Conservation (phyloP, 2,113 vertebrate species). For the Axis porcinus region DNA sequence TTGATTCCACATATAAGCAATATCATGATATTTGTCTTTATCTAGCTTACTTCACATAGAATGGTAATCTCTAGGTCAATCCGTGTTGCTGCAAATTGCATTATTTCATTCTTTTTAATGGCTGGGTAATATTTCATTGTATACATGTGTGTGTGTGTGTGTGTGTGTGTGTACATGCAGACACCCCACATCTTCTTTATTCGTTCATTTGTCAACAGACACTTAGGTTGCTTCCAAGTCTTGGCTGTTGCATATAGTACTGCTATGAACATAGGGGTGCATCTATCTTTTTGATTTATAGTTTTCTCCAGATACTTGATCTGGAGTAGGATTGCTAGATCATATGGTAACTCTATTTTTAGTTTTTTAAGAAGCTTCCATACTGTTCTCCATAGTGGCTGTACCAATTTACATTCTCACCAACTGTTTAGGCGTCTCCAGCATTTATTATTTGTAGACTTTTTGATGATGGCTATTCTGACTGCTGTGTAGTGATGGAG, state of each 20-base stretch:
- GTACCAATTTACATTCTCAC: not conserved
- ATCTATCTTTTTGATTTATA: not conserved
- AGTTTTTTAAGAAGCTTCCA: not conserved
- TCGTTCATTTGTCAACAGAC: not conserved
- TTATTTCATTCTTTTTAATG: not conserved
- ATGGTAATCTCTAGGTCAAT: not conserved
- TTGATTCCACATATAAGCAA: not conserved
- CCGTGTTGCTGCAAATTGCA: not conserved
- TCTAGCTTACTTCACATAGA: not conserved
- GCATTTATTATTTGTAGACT: not conserved
- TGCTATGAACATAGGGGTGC: not conserved
- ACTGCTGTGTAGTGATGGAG: not conserved
- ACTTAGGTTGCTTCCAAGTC: not conserved
- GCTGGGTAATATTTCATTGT: not conserved
- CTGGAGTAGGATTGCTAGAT: not conserved
- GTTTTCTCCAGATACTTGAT: not conserved
- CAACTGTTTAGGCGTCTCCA: not conserved
- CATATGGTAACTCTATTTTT: not conserved
- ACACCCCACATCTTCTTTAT: not conserved
- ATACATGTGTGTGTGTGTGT: not conserved
- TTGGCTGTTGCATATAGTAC: not conserved
- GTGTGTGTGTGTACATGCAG: not conserved
- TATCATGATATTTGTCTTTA: not conserved
- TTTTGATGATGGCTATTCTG: not conserved
- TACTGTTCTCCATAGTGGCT: not conserved